Conservation (phyloP, 30 jellyfish, hydroid and myxozoan genomes). For the Aurelia aurita complex sp. Pacific region DNA sequence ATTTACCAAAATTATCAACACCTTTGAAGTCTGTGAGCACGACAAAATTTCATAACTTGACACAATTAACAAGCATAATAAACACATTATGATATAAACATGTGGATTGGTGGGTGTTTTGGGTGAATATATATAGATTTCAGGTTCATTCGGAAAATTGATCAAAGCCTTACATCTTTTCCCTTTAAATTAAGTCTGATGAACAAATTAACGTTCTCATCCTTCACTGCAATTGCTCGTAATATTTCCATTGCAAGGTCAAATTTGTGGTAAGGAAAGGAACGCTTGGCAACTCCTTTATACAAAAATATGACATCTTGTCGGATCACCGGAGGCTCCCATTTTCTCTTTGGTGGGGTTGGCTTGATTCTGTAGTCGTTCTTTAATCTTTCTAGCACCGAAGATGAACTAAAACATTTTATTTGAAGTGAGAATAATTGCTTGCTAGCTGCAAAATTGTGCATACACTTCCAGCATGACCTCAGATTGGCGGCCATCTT, state of each 20-base stretch:
- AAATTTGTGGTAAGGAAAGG: conserved; percentile 45
- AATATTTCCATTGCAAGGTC: conserved; percentile 48
- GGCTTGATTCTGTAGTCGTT: conserved; percentile 31
- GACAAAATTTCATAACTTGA: too few species aligned
- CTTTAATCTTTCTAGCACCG: conserved; percentile 34
- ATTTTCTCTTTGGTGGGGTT: conserved; percentile 28
- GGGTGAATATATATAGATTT: too few species aligned
- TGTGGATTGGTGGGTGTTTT: too few species aligned
- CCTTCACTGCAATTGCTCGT: conserved; percentile 49
- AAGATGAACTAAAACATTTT: conserved; percentile 13
- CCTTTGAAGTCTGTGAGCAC: too few species aligned
- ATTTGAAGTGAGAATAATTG: background rate
- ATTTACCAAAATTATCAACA: too few species aligned
- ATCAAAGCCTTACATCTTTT: conserved; percentile 28
- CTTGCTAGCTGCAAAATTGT: conserved; percentile 2
- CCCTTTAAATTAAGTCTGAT: conserved; percentile 39
- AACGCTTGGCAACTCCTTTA: conserved; percentile 12
- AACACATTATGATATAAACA: too few species aligned
- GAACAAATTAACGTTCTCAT: conserved; percentile 42
- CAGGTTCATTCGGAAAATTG: too few species aligned
- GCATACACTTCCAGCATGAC: conserved; percentile 44
- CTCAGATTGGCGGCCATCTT: conserved; percentile 38
- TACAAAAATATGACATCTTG: conserved; percentile 52
- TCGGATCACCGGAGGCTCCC: conserved; percentile 21
- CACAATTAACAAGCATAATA: too few species aligned